Evolutionary conservation across 2,888 invertebrate species (phyloP), one percentile per base, ranked within the genome.

Genomic region (Amaurobius ferox): DNA sequence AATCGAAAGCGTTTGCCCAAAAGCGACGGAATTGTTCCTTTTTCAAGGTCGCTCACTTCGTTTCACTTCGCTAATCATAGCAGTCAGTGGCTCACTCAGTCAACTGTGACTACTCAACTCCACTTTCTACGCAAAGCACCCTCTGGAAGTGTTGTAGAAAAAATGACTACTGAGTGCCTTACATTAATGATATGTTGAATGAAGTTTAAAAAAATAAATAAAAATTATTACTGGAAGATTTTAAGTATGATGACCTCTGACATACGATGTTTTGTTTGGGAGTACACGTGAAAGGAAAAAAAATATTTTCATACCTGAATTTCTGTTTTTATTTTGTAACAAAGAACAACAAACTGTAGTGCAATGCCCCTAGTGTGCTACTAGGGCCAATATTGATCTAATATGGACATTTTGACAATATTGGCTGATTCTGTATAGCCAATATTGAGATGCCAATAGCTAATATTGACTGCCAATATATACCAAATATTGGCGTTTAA

Each of bases 31-130:
- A 85, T 72, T 66, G 77, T 72, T 72, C 66, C 35, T 61, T 64
- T 77, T 71, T 67, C 83, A 85, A 85, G 83, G 83, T 85, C 83
- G 77, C 77, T 85, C 83, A 78, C 83, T 85, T 77, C 77, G 83
- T 85, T 77, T 85, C 77, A 71, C 66, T 55, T 72, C 83, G 83
- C 64, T 78, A 67, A 71, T 67, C 77, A 85, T 85, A 67, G 83
- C 72, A 85, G 83, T 85, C 83, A 85, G 77, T 85, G 83, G 83
- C 83, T 85, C 83, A 85, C 83, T 72, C 77, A 85, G 77, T 77
- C 83, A 62, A 64, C 83, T 85, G 83, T 77, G 67, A 80, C 80
- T 80, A 61, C 68, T 79, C 66, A 48, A 72, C 72, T 72, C 62
- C n/a, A 66, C 66, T 66, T 29, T 35, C 66, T 64, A 39, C 71